Conservation (phyloP, 2,888 invertebrate species). For the Girardia tigrina region DNA sequence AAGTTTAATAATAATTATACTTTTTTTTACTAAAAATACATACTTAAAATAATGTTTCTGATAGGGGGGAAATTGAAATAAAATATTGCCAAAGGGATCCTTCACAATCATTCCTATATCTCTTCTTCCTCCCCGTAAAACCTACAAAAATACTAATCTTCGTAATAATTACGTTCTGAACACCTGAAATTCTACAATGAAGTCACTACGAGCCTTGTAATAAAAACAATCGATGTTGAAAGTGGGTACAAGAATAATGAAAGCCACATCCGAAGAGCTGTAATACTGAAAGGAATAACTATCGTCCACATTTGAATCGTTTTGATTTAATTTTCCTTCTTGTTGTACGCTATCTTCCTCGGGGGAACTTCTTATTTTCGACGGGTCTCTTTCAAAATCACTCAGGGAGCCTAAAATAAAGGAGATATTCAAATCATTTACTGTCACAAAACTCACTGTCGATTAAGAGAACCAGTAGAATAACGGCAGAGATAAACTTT, state of each 20-base stretch:
- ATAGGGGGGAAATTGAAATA: conserved; percentile 4
- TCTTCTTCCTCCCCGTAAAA: neutral
- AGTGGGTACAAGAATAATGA: neutral
- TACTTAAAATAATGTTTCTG: no score
- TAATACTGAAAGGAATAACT: neutral
- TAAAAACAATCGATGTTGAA: neutral
- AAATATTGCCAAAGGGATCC: neutral
- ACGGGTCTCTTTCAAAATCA: no score
- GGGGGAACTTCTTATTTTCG: no score
- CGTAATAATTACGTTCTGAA: neutral
- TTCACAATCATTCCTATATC: neutral
- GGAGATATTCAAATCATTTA: neutral
- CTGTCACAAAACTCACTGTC: neutral
- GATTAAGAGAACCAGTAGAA: neutral
- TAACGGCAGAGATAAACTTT: neutral
- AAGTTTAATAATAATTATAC: no score
- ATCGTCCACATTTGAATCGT: no score
- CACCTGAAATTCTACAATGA: neutral
- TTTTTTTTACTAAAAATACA: no score
- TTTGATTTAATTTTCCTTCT: no score
- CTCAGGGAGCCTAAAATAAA: no score
- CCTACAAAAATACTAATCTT: neutral
- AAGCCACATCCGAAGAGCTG: neutral
- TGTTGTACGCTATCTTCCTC: no score
- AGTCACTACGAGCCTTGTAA: neutral